Conservation (phyloP, 2,113 vertebrate genomes). For the Callopanchax toddi region DNA sequence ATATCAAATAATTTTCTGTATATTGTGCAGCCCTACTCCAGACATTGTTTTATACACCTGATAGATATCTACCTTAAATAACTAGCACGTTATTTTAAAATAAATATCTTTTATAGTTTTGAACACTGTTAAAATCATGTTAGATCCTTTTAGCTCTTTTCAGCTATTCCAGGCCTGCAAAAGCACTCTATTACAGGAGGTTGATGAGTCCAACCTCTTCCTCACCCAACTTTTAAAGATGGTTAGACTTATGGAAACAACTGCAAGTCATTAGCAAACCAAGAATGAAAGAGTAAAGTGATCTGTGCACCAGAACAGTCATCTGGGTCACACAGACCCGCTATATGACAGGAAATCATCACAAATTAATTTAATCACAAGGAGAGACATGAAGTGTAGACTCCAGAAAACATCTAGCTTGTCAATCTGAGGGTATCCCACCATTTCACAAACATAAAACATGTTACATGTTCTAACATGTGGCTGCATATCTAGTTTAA, state of each 20-base stretch:
- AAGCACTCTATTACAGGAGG: slow-evolving; percentile 2
- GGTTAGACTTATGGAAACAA: slow-evolving; percentile 6
- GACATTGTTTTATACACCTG: not conserved
- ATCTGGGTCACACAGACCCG: slow-evolving; percentile 21
- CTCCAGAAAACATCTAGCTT: not conserved
- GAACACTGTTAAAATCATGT: not conserved
- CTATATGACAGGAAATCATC: slow-evolving; percentile 10
- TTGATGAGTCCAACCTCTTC: not conserved
- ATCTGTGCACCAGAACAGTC: slow-evolving; percentile 21
- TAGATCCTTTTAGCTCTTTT: no score
- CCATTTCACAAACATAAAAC: not conserved
- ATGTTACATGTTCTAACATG: not conserved
- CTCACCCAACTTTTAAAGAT: slow-evolving; percentile 32
- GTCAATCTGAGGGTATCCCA: not conserved
- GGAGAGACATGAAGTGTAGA: not conserved
- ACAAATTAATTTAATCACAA: not conserved
- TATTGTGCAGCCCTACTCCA: not conserved
- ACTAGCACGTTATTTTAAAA: not conserved
- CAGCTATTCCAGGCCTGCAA: not conserved
- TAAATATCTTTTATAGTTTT: not conserved
- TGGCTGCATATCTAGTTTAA: not conserved
- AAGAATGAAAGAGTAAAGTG: slow-evolving; percentile 19
- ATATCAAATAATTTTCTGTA: no score
- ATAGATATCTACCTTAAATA: not conserved
- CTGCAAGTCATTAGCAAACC: slow-evolving; percentile 33